Percentiles rank a stretch among this genome's conserved stretches.
Conservation (phyloP, 2,113 vertebrate genomes). For the Rhea pennata region DNA sequence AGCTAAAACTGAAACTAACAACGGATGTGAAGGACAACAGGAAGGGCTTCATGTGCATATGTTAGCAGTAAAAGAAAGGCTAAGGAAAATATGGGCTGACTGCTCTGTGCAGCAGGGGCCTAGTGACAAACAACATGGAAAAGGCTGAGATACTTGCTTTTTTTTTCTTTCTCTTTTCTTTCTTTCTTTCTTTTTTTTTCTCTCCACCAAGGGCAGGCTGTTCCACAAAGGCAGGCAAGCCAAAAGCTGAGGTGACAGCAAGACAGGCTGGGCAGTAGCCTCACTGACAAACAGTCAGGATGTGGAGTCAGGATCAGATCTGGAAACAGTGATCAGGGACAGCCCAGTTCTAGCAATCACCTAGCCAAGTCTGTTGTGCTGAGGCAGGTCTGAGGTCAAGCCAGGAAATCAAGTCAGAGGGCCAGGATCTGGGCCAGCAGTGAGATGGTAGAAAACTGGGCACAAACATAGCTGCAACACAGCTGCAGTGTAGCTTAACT, state of each 20-base stretch:
- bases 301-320: background rate
- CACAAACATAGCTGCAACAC: background rate
- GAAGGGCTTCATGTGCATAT: background rate
- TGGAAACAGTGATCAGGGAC: background rate
- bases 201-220: background rate
- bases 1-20: background rate
- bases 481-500: background rate
- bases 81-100: background rate
- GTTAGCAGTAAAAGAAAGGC: background rate
- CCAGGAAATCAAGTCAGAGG: background rate
- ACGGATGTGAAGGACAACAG: background rate
- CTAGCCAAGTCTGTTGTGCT: background rate
- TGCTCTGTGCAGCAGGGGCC: background rate
- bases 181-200: no score
- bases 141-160: background rate
- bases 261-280: background rate
- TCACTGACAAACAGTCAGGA: background rate
- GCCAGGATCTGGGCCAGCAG: background rate
- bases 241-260: background rate
- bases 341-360: background rate
- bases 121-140: background rate
- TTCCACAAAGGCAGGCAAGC: no score
- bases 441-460: background rate
- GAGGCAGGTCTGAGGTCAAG: slow-evolving; percentile 7
- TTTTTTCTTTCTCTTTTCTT: no score